Conservation (phyloP, 2,113 vertebrate species). For the Condylura cristata region DNA sequence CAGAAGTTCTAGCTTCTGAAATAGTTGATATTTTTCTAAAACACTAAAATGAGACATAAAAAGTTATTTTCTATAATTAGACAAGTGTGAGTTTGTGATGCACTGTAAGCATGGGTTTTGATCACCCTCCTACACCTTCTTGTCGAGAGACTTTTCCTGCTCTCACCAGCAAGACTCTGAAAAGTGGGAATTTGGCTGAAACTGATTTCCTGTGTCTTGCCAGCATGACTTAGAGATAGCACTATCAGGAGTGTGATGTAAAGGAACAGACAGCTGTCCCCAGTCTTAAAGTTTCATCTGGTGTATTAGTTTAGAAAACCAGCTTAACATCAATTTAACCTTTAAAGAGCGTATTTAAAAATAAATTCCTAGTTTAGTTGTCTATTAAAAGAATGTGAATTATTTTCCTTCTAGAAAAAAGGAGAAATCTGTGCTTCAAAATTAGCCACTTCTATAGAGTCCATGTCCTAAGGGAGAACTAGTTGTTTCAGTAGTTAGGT, state of each 20-base stretch:
- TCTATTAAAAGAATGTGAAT: constrained; percentile 9
- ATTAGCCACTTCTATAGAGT: neutral
- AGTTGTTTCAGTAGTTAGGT: constrained; percentile 28
- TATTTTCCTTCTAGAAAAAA: neutral
- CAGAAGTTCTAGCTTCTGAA: neutral
- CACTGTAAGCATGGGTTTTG: neutral
- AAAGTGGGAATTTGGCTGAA: neutral
- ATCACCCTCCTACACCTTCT: neutral
- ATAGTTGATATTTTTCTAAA: constrained; percentile 38
- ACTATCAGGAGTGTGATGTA: neutral
- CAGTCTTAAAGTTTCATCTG: constrained; percentile 38
- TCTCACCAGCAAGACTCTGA: neutral
- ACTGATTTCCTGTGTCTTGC: neutral
- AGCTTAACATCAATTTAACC: constrained; percentile 8
- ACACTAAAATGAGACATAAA: neutral
- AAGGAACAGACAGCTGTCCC: constrained; percentile 34
- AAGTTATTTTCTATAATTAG: neutral
- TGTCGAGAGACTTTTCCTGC: neutral
- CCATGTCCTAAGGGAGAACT: neutral
- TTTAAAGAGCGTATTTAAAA: constrained; percentile 57
- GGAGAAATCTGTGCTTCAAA: constrained; percentile 1
- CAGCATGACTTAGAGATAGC: neutral
- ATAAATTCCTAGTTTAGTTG: constrained; percentile 5
- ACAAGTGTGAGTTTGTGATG: neutral
- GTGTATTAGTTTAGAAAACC: constrained; percentile 30